These are phyloP conservation scores for Telenomus remus DNA, from an alignment of 1,140 invertebrate species.

Conservation along the genomic window DNA sequence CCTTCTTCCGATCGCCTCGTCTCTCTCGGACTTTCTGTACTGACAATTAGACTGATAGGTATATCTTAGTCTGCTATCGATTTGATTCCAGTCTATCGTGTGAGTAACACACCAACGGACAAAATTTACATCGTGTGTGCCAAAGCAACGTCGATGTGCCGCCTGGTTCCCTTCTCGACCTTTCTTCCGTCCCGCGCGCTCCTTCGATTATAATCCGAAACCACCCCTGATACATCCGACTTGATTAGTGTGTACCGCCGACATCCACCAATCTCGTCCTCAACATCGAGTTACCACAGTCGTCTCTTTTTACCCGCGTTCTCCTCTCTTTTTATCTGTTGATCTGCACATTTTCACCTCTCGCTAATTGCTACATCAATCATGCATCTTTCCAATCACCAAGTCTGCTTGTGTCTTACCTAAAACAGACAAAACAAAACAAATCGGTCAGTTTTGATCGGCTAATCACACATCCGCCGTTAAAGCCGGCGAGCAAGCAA, in stretches of 20 bases:
- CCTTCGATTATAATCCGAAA: conserved; percentile 71
- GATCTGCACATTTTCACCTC: neutral
- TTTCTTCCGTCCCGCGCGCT: conserved; percentile 57
- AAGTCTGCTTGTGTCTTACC: conserved; percentile 42
- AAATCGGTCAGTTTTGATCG: conserved; percentile 2
- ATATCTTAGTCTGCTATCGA: conserved; percentile 76
- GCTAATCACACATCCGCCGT: neutral
- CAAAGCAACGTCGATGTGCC: conserved; percentile 68
- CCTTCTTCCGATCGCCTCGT: conserved; percentile 59
- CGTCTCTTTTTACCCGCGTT: conserved; percentile 16
- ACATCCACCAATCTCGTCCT: conserved; percentile 40
- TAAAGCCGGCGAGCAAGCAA: conserved; percentile 1
- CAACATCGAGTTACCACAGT: conserved; percentile 43
- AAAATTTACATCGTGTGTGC: conserved; percentile 74
- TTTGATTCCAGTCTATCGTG: conserved; percentile 74
- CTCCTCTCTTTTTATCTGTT: neutral
- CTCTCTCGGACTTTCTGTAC: conserved; percentile 73
- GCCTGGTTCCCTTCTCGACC: conserved; percentile 53
- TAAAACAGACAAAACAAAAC: conserved; percentile 57
- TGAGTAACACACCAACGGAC: conserved; percentile 68
- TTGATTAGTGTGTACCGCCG: conserved; percentile 70
- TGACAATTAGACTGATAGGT: conserved; percentile 76
- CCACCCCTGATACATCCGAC: conserved; percentile 68
- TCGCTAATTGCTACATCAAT: too few species aligned
- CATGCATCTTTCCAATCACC: conserved; percentile 46